Base-by-base conservation (phyloP, 2,797 vertebrate genomes). In the Alca torda region DNA sequence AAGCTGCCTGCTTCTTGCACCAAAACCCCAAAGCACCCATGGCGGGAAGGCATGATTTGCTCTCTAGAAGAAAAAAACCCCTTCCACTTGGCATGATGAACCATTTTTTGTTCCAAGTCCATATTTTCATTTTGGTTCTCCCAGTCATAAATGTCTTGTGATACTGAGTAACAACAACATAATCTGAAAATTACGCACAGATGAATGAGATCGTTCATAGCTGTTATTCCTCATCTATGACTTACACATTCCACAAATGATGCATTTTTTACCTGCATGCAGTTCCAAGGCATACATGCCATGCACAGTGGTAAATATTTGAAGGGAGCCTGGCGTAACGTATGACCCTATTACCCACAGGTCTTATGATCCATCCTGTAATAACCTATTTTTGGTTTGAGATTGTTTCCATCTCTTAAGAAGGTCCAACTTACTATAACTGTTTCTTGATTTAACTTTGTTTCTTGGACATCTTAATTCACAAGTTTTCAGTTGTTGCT, bases 111-210 rank as follows among this genome's bases (percentile, higher is more conserved):
- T 90, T 97, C 96, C 97, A 95, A 93, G 77, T 46, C 79, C 56
- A 7, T 91, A 92, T 91, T 95, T 95, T 88, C 63, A 64, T 82
- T 86, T 92, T 60, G 63, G 67, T 96, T 95, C 59, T 89, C 70
- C 73, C 8, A 6, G 60, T 82, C 89, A 90, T 91, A 96, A 95
- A 88, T 53, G 85, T 94, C 96, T 95, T 96, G 92, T 97, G 96
- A 97, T 79, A 89, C 59, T 97, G 97, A 97, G 89, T 96, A 96
- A 97, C 87, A 92, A 12, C 73, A 95, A 77, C 90, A 91, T 93
- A 92, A 96, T 94, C 87, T 77, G 83, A 90, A 90, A 96, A 86
- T 92, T 96, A 96, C 84, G 92, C 70, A 48, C 59, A 67, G 79
- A 82, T 82, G 94, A 95, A 91, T 93, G 87, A 96, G 83, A 9